Evolutionary conservation across 2,113 vertebrate species (phyloP).

Genomic region (Lichenostomus cassidix): DNA sequence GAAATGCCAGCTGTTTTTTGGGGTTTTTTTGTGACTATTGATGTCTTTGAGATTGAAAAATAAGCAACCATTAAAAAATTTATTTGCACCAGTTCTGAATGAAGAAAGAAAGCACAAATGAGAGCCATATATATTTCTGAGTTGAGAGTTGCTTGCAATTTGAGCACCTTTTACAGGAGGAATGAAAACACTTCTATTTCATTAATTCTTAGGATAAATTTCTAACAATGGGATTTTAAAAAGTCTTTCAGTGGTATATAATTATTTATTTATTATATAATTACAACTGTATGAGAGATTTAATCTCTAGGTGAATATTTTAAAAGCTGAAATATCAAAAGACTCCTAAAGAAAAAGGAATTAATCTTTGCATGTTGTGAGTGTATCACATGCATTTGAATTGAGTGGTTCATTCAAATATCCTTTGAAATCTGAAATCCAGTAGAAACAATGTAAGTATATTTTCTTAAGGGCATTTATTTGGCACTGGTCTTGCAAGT

Average conservation of each 20-base stretch:
- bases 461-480: background rate
- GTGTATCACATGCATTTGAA: background rate
- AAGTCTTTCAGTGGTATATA: background rate
- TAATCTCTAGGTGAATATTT: background rate
- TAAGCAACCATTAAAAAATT: background rate
- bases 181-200: background rate
- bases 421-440: background rate
- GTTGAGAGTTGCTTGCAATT: background rate
- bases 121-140: background rate
- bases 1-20: background rate
- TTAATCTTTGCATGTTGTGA: background rate
- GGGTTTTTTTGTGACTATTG: background rate
- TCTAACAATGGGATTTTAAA: background rate
- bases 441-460: background rate
- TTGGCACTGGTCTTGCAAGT: background rate
- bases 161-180: background rate
- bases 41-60: slow-evolving; percentile 18
- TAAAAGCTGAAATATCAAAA: background rate
- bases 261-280: background rate
- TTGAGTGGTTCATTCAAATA: background rate
- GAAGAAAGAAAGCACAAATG: background rate
- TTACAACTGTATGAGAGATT: background rate
- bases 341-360: background rate
- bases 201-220: background rate
- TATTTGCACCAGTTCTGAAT: background rate